Evolutionary conservation across 2,797 vertebrate genomes (phyloP).

Genomic region (Anolis apletophallus): DNA sequence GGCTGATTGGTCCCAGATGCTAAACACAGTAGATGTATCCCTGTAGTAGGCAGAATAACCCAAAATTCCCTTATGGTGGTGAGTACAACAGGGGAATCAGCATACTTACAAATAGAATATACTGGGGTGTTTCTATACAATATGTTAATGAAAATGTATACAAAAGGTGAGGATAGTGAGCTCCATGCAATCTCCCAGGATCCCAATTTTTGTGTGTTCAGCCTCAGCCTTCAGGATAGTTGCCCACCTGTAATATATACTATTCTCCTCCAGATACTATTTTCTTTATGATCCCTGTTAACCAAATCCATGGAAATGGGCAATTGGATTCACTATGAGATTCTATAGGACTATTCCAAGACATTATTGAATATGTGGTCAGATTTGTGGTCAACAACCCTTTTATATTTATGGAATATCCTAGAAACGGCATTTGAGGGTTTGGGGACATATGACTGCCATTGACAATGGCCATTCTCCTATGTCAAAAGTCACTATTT

Average conservation of each 20-base stretch:
- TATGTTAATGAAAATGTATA: background rate
- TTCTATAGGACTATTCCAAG: background rate
- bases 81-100: slow-evolving; percentile 13
- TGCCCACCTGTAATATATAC: no score
- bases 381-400: background rate
- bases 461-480: background rate
- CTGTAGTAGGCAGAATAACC: background rate
- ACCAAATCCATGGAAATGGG: slow-evolving; percentile 1
- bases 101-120: slow-evolving; percentile 9
- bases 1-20: slow-evolving; percentile 54
- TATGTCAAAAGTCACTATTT: background rate
- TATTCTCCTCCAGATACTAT: no score
- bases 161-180: background rate
- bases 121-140: slow-evolving; percentile 31
- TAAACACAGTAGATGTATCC: slow-evolving; percentile 26
- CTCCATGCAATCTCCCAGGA: no score
- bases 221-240: no score
- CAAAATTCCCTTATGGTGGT: slow-evolving; percentile 51
- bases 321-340: background rate
- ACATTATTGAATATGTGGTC: background rate
- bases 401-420: background rate
- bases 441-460: background rate
- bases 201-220: no score
- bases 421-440: background rate
- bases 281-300: background rate